A percentile compares a stretch with the other conserved stretches of the same genome.
Evolutionary conservation across 2,797 vertebrate species (phyloP).

Genomic region (Enteromius thamalakanensis): DNA sequence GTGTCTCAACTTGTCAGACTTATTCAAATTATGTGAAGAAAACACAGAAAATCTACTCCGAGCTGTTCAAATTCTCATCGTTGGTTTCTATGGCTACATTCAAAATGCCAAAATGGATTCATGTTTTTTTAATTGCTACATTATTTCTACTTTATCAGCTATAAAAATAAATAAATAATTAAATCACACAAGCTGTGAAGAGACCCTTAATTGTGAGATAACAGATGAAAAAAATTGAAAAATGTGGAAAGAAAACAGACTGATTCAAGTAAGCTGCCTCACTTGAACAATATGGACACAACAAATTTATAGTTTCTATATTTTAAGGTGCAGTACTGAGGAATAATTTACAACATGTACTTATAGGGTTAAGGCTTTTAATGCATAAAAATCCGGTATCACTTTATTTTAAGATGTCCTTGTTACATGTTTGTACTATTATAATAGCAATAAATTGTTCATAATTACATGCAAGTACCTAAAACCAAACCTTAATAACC

Average conservation of each 20-base stretch:
- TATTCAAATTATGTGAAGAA: background rate
- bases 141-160: background rate
- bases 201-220: background rate
- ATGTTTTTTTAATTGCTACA: background rate
- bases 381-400: background rate
- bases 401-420: background rate
- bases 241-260: background rate
- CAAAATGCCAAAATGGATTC: background rate
- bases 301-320: background rate
- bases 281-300: background rate
- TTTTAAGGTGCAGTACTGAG: background rate
- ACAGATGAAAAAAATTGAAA: too few species aligned
- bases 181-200: background rate
- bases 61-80: background rate
- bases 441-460: background rate
- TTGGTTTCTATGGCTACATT: background rate
- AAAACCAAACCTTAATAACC: background rate
- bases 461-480: background rate
- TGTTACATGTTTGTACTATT: background rate
- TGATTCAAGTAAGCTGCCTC: background rate
- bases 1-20: slow-evolving; percentile 5
- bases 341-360: background rate
- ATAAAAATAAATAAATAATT: background rate
- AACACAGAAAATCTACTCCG: background rate
- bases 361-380: background rate